Percentiles rank a stretch among this genome's conserved stretches.
Conservation (phyloP, 2,797 vertebrate species). For the Halcyon badia region DNA sequence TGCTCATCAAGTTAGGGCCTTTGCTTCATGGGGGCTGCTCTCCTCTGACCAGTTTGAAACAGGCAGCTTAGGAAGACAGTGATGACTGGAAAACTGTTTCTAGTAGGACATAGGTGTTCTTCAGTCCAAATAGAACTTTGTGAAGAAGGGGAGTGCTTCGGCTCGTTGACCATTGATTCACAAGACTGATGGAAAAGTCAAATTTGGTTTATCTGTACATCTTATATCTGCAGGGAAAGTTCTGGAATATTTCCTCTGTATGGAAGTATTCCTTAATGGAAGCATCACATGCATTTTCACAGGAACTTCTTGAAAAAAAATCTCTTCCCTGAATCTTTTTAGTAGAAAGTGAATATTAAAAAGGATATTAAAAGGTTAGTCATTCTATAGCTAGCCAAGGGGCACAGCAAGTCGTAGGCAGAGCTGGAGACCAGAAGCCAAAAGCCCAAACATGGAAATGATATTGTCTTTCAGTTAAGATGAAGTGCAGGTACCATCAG, state of each 20-base stretch:
- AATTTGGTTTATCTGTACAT: neutral
- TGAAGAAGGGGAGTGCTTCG: neutral
- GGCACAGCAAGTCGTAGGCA: neutral
- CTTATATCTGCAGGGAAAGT: neutral
- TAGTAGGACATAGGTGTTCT: neutral
- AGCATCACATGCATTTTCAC: neutral
- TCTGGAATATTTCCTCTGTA: neutral
- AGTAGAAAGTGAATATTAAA: neutral
- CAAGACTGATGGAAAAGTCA: neutral
- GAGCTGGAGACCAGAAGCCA: neutral
- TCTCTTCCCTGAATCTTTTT: neutral
- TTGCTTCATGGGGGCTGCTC: neutral
- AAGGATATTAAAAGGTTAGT: neutral
- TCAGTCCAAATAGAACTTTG: neutral
- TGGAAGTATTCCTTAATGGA: neutral
- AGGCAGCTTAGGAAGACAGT: neutral
- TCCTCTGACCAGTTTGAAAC: neutral
- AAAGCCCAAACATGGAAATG: slow-evolving; percentile 30
- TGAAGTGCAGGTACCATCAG: neutral
- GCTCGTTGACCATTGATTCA: neutral
- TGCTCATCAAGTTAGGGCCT: neutral
- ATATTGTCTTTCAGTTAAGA: neutral
- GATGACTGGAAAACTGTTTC: neutral
- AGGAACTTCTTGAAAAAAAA: neutral
- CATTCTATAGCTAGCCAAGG: neutral